Base-by-base conservation (phyloP, 2,797 vertebrate species). In the Myripristis jacobus region DNA sequence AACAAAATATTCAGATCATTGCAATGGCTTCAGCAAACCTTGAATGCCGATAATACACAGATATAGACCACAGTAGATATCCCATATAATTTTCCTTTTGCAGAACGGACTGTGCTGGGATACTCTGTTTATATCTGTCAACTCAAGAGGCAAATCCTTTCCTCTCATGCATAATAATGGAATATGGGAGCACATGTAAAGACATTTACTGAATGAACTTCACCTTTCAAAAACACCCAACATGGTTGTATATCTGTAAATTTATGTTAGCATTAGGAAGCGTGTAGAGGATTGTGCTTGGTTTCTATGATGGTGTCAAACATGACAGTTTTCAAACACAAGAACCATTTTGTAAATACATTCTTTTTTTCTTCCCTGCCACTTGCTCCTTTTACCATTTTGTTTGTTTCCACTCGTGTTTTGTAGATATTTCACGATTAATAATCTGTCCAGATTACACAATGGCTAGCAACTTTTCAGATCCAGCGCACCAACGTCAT, bases 401-500 rank as follows among this genome's bases (percentile, higher is more conserved):
- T 77, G 55, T 80, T 64, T 68, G 57, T 75, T 74, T 82, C 55
- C 76, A 72, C 59, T 60, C 74, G 72, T 86, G 84, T 88, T 84
- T 72, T 86, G 36, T 73, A 76, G 4, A 50, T 74, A 48, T 78
- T 81, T 66, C 41, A 81, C 80, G 70, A 78, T 78, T 81, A 72
- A 52, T 83, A 79, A 85, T 77, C 78, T 91, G 82, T 91, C 78
- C 88, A 75, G 80, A 87, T 82, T 85, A 86, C 85, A 90, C 83
- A 69, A 77, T 72, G 79, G 87, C 78, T 83, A 82, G 67, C 86
- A 88, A 62, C 60, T 88, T 90, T 83, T 92, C 83, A 77, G 69
- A 87, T 84, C 84, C 90, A 90, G 77, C 84, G 83, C 89, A 91
- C 87, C 91, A 38, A 31, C 58, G 78, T 83, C 81, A 93, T 94